phyloP scores from a whole-genome alignment of 2,888 invertebrate genomes.

The Autographa pulchrina region DNA sequence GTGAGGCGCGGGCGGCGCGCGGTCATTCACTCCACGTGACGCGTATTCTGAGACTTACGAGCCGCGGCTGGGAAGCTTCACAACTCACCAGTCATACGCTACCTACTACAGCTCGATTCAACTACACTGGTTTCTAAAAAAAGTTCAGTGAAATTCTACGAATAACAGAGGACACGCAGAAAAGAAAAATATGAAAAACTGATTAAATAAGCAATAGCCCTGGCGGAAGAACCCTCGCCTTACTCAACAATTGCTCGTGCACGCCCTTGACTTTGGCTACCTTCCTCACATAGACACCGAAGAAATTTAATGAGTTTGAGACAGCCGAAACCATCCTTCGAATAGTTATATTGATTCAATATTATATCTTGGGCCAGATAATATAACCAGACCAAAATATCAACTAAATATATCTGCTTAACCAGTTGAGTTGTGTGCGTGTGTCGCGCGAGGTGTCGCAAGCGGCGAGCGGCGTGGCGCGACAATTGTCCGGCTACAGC shows the following conservation, averaged over 20 bases:
- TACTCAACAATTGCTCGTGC: not conserved
- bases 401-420: not conserved
- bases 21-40: constrained; percentile 54
- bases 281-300: not conserved
- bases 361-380: no score
- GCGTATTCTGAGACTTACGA: constrained; percentile 33
- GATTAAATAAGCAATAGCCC: not conserved
- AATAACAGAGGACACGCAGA: not conserved
- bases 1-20: constrained; percentile 20
- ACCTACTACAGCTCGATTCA: not conserved
- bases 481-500: not conserved
- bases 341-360: not conserved
- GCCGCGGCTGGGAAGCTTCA: constrained; percentile 10
- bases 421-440: not conserved
- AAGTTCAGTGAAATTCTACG: not conserved
- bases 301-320: not conserved
- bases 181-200: not conserved
- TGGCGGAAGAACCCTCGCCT: not conserved
- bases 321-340: not conserved
- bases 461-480: not conserved
- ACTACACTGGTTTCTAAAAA: not conserved
- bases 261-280: not conserved
- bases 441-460: not conserved
- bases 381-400: no score
- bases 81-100: not conserved